Evolutionary conservation across 2,888 invertebrate species (phyloP).

Genomic region (Rhyacophila evoluta): DNA sequence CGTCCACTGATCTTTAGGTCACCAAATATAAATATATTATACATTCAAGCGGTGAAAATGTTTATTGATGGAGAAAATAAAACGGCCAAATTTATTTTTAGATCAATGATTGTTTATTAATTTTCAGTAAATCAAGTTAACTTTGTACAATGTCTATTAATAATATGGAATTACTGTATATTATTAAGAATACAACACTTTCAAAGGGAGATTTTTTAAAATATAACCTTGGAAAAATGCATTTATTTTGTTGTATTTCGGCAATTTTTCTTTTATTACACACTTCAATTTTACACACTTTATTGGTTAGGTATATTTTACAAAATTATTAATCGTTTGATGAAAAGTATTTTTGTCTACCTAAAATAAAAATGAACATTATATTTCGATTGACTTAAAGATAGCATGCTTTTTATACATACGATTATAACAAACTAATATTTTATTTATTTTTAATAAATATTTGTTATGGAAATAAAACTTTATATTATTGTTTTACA

Average conservation of each 20-base stretch:
- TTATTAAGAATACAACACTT: conserved; percentile 20
- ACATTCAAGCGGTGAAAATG: no score
- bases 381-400: conserved; percentile 14
- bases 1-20: no score
- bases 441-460: not conserved
- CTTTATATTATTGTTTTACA: not conserved
- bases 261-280: no score
- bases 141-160: conserved; percentile 53
- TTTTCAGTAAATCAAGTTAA: conserved; percentile 51
- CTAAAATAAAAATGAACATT: conserved; percentile 15
- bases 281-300: not conserved
- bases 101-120: conserved; percentile 54
- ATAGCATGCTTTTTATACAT: conserved; percentile 11
- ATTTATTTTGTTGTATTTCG: not conserved
- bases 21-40: no score
- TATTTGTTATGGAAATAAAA: conserved; percentile 5
- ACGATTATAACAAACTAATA: conserved; percentile 2
- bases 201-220: not conserved
- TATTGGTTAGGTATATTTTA: conserved; percentile 6
- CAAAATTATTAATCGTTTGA: not conserved
- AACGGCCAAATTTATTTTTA: conserved; percentile 40
- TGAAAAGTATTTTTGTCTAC: conserved; percentile 11
- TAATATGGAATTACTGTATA: conserved; percentile 38
- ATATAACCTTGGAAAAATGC: not conserved
- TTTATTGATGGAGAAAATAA: not conserved